Evolutionary conservation across 1,140 invertebrate species (phyloP).

Genomic region (Pseudobourletiella spinata): DNA sequence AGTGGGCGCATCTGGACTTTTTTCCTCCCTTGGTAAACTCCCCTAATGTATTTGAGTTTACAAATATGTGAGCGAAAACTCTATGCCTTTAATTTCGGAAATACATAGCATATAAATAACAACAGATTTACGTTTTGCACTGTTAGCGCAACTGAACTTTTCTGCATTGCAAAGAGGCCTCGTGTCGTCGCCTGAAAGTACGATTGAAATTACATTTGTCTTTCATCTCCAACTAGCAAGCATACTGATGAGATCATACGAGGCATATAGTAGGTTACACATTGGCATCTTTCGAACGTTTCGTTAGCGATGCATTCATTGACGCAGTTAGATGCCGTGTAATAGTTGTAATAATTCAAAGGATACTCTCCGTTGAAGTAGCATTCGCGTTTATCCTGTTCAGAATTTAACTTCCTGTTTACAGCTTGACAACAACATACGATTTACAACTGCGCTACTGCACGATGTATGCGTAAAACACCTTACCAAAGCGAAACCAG

Average conservation of each 20-base stretch:
- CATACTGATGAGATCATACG: conserved; percentile 27
- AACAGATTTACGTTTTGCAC: conserved; percentile 7
- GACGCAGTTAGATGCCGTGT: conserved; percentile 29
- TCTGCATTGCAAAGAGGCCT: conserved; percentile 15
- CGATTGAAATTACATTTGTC: not conserved
- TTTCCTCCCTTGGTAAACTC: not conserved
- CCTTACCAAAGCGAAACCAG: conserved; percentile 27
- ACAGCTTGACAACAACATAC: too few species aligned
- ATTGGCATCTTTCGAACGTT: conserved; percentile 17
- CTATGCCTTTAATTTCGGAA: too few species aligned
- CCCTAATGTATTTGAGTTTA: not conserved
- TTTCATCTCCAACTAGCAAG: not conserved
- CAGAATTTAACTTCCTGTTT: too few species aligned
- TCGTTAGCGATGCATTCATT: conserved; percentile 30
- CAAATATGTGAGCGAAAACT: too few species aligned
- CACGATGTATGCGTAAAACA: too few species aligned
- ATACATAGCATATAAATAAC: not conserved
- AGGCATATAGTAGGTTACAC: conserved; percentile 33
- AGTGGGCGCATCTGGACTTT: not conserved
- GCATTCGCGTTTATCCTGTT: conserved; percentile 27
- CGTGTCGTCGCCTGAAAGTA: conserved; percentile 11
- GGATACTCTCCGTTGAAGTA: conserved; percentile 25
- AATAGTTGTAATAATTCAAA: conserved; percentile 26
- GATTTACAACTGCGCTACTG: too few species aligned
- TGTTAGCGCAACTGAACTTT: conserved; percentile 20